Base-by-base conservation (phyloP, 2,888 invertebrate species). In the Oxystoma pomonae region DNA sequence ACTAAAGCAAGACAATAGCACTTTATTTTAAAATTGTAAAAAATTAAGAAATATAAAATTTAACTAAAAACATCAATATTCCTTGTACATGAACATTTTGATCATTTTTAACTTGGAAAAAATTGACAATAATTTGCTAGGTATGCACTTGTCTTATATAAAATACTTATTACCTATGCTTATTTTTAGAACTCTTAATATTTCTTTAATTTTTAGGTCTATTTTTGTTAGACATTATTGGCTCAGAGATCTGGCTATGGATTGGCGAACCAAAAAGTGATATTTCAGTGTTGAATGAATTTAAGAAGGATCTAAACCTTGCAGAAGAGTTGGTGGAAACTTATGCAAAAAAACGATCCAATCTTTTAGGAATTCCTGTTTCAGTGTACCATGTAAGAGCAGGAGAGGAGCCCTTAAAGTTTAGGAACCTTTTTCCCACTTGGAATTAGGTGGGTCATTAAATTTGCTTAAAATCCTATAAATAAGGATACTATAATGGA, bases 11-110 rank as follows among this genome's bases (percentile, higher is more conserved):
- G n/a, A n/a, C n/a, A n/a, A n/a, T n/a, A n/a, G 67, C 67, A 68
- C 71, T 55, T 71, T 72, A 1, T 59, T 61, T 35, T 68, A 72
- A 67, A 72, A 73, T 63, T 72, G 73, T 73, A 63, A 65, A 50
- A 50, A 50, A 50, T 12, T 50, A 12, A 9, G n/a, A 9, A 50
- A 50, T 50, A 50, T 50, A n/a, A 50, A 50, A 50, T 50, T 50
- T 50, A 12, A 12, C n/a, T 50, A 50, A 50, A 50, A 50, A n/a
- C n/a, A 50, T 50, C 9, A 12, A 50, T 50, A 50, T 50, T n/a
- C n/a, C n/a, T n/a, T n/a, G n/a, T n/a, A n/a, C n/a, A n/a, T n/a
- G n/a, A n/a, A n/a, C n/a, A n/a, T n/a, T n/a, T n/a, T n/a, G n/a
- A n/a, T n/a, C n/a, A n/a, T n/a, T n/a, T n/a, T n/a, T n/a, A n/a